Base-by-base conservation (phyloP, 1,140 invertebrate genomes). In the Drosophila tsacasi region DNA sequence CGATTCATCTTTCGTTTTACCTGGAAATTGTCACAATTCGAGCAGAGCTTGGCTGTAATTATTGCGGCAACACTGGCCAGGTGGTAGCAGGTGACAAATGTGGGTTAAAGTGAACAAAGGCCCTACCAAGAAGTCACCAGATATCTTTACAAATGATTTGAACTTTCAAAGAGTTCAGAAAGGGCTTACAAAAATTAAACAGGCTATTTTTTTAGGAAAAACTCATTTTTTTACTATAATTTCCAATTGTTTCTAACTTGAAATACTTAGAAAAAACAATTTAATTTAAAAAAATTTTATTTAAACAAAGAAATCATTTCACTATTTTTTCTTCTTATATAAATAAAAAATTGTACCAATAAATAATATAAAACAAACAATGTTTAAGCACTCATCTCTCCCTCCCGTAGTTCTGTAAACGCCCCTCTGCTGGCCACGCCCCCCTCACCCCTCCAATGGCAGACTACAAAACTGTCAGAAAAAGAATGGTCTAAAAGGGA, bases 341-440 rank as follows among this genome's bases (percentile, higher is more conserved):
- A 17, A 35, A 2, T 35, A 17, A 23, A 39, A 17, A 25, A 23
- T 3, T 21, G n/a, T 10, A 55, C 17, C 13, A 2, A 5, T n/a
- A 39, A 23, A 23, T 10, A 19, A 19, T 8, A 52, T 32, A 52
- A 12, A n/a, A 39, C 2, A 10, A 55, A 35, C 19, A 15, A 13
- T 19, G 3, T 19, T 27, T 32, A 6, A 19, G 7, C 50, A 15
- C 19, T 2, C 1, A 21, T 32, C 35, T 54, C 21, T 25, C 23
- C n/a, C 6, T 5, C 7, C 1, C 37, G 35, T 63, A 39, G 27
- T 32, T 32, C 19, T 25, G 50, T 46, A 23, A 46, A 73, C 83
- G 73, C 61, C 80, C 76, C 64, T 54, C 50, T 68, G 64, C 55
- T 61, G 58, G 67, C 55, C 78, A 84, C 81, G 82, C 82, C 81